Conservation (phyloP, 2,888 invertebrate species). For the Hedya salicella region DNA sequence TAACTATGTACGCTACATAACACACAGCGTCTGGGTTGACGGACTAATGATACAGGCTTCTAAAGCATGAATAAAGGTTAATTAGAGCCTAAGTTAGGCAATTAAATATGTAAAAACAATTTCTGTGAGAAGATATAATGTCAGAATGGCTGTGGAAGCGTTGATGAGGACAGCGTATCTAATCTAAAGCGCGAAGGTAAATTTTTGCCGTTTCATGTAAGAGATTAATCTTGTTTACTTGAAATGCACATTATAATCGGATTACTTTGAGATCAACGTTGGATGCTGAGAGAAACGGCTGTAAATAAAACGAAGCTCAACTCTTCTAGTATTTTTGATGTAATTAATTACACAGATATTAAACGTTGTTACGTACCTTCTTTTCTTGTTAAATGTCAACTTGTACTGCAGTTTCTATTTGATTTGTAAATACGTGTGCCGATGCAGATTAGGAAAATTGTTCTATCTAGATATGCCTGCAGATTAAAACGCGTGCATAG, state of each 20-base stretch:
- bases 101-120: neutral
- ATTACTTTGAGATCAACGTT: slow-evolving; percentile 13
- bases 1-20: slow-evolving; percentile 20
- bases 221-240: neutral
- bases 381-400: neutral
- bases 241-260: neutral
- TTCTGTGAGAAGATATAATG: slow-evolving; percentile 6
- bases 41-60: slow-evolving; percentile 22
- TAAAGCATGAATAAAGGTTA: neutral
- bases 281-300: neutral
- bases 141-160: slow-evolving; percentile 1
- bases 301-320: neutral
- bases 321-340: neutral
- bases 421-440: neutral
- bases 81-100: slow-evolving; percentile 10
- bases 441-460: neutral
- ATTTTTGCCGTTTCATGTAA: neutral
- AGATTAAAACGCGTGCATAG: slow-evolving; percentile 32
- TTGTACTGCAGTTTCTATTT: neutral
- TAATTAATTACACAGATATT: slow-evolving; percentile 3
- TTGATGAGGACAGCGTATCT: neutral
- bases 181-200: neutral
- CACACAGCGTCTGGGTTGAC: slow-evolving; percentile 18
- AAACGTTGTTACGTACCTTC: neutral
- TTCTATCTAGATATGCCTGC: slow-evolving; percentile 1